Evolutionary conservation across 2,797 vertebrate genomes (phyloP), one percentile per base, ranked within the genome.

Genomic region (Threskiornis aethiopicus): DNA sequence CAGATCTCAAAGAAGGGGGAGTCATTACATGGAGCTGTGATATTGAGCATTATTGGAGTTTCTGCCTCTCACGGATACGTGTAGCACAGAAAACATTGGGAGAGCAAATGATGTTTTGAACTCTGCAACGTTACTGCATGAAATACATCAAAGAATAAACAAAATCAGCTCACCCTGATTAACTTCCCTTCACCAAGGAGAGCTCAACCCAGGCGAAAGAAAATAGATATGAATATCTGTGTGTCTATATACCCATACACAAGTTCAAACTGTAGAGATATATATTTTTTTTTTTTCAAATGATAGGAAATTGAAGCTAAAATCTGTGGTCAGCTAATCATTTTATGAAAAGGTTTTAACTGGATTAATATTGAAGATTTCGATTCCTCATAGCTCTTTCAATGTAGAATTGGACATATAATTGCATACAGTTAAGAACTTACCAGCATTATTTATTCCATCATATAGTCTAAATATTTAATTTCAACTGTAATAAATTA

Each of bases 61-160:
- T 80, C 51, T 84, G 3, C 2, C 46, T 66, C 20, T 66, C 16
- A 3, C 13, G 58, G 31, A 17, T 52, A 37, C 5, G 8, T 14
- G 28, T 13, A 39, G 10, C 26, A 59, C 1, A 4, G 42, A 41
- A 11, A 61, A 62, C 1, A 4, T 0, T 42, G 20, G 12, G 16
- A 90, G 7, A 83, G 9, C 1, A 62, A 76, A 65, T 12, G 3
- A 17, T 17, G 9, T 28, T 76, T 84, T 47, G 41, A 86, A 44
- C 21, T 52, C 24, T 28, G 24, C 6, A 42, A 16, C 28, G 21
- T 18, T 84, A 77, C 15, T 19, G 3, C n/a, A 35, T 25, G 16
- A 94, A 57, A 76, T 12, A 13, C 10, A 61, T n/a, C 26, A 70
- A 72, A 84, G 6, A 59, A n/a, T 44, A 42, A 69, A 28, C 4